phyloP scores from a whole-genome alignment of 1,140 invertebrate species.

The Bombus picipes region DNA sequence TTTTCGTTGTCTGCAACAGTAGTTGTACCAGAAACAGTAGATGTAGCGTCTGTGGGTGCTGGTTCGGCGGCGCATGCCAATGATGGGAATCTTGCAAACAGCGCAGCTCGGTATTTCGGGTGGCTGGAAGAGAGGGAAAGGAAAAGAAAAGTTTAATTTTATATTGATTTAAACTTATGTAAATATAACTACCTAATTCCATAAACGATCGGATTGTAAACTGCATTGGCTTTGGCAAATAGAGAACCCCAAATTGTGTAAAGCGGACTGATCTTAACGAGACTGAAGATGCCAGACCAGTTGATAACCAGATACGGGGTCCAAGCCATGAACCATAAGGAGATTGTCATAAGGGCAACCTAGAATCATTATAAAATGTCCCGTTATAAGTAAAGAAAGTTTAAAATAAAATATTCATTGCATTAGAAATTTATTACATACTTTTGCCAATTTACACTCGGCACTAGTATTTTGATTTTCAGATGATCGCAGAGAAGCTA shows the following conservation, averaged over 20 bases:
- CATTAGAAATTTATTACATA: constrained; percentile 53
- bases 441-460: constrained; percentile 90
- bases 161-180: neutral
- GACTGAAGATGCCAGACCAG: constrained; percentile 88
- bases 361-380: constrained; percentile 63
- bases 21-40: constrained; percentile 76
- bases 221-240: constrained; percentile 90
- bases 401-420: neutral
- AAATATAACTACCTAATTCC: constrained; percentile 86
- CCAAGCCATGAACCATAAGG: constrained; percentile 93
- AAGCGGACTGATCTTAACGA: constrained; percentile 86
- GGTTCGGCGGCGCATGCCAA: constrained; percentile 83
- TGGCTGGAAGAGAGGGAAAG: constrained; percentile 83
- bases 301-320: constrained; percentile 93
- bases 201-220: constrained; percentile 93
- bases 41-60: constrained; percentile 68
- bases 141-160: neutral
- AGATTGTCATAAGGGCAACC: constrained; percentile 91
- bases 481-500: constrained; percentile 88
- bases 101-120: constrained; percentile 89
- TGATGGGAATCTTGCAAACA: constrained; percentile 88
- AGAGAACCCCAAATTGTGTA: constrained; percentile 90
- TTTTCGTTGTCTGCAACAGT: constrained; percentile 82
- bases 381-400: neutral
- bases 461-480: constrained; percentile 87